Evolutionary conservation across 2,113 vertebrate genomes (phyloP).

Genomic region (Rallus limicola): DNA sequence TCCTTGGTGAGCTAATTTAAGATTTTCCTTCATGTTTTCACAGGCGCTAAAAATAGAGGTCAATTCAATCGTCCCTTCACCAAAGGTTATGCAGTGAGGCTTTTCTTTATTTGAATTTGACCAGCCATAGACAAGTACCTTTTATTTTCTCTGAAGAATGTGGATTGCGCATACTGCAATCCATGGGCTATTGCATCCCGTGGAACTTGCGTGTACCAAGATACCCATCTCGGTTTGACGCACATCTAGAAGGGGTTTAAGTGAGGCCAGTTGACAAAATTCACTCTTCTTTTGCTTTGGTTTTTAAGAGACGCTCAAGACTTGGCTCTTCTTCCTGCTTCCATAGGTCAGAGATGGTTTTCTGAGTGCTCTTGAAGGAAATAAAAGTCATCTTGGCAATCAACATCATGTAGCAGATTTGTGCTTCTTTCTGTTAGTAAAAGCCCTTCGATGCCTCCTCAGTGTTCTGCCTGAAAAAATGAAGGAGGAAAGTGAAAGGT

Average conservation of each 20-base stretch:
- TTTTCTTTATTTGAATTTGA: background rate
- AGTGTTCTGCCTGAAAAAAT: background rate
- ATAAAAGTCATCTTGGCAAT: background rate
- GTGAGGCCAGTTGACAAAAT: background rate
- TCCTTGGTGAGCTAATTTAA: background rate
- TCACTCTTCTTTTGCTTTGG: background rate
- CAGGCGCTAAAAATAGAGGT: background rate
- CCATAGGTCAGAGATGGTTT: background rate
- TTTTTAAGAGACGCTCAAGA: background rate
- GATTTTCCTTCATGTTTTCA: background rate
- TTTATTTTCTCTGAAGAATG: background rate
- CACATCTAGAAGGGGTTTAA: background rate
- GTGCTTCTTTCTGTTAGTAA: background rate
- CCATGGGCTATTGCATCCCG: background rate
- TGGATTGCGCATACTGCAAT: background rate
- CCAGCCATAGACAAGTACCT: background rate
- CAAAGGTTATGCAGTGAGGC: background rate
- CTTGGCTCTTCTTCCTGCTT: background rate
- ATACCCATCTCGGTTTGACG: background rate
- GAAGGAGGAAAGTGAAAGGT: background rate
- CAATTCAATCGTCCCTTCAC: background rate
- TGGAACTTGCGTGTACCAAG: background rate
- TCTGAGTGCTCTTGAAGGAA: background rate
- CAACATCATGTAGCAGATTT: background rate
- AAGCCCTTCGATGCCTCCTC: background rate